Percentiles rank a stretch among this genome's conserved stretches.
Conservation (phyloP, 2,888 invertebrate genomes). For the Drosophila testacea region DNA sequence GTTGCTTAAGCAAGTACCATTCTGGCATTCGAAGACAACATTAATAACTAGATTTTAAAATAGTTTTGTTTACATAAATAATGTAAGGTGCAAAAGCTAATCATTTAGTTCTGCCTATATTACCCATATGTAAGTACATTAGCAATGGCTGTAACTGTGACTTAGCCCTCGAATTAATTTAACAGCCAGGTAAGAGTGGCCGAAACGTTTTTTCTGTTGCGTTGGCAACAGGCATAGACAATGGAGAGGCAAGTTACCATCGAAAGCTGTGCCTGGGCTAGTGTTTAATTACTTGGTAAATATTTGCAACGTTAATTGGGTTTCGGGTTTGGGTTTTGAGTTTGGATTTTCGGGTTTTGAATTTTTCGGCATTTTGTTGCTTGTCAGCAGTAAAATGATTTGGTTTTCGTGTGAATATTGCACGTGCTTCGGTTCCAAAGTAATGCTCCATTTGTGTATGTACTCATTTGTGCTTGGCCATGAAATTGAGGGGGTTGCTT, state of each 20-base stretch:
- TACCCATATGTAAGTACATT: slow-evolving; percentile 17
- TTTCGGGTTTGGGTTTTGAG: slow-evolving; percentile 54
- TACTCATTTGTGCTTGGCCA: slow-evolving; percentile 34
- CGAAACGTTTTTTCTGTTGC: slow-evolving; percentile 14
- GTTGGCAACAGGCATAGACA: slow-evolving; percentile 30
- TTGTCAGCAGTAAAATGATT: slow-evolving; percentile 42
- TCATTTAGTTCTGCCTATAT: slow-evolving; percentile 46
- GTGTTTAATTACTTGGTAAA: slow-evolving; percentile 78
- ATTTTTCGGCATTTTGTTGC: slow-evolving; percentile 16
- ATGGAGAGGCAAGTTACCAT: slow-evolving; percentile 17
- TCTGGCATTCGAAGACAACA: not conserved
- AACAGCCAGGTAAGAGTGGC: slow-evolving; percentile 37
- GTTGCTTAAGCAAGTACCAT: not conserved
- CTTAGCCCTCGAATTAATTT: slow-evolving; percentile 57
- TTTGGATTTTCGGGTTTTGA: slow-evolving; percentile 55
- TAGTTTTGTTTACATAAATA: slow-evolving; percentile 13
- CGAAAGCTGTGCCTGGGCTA: slow-evolving; percentile 29
- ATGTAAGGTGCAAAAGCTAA: slow-evolving; percentile 49
- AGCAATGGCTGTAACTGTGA: slow-evolving; percentile 45
- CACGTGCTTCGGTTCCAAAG: slow-evolving; percentile 45
- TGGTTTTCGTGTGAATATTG: slow-evolving; percentile 48
- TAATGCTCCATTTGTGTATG: slow-evolving; percentile 34
- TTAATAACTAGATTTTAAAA: not conserved
- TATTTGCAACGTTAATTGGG: slow-evolving; percentile 78
- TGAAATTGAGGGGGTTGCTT: slow-evolving; percentile 27